These are phyloP conservation scores for Strix occidentalis DNA, from an alignment of 2,797 vertebrate genomes.

Conservation along the genomic window DNA sequence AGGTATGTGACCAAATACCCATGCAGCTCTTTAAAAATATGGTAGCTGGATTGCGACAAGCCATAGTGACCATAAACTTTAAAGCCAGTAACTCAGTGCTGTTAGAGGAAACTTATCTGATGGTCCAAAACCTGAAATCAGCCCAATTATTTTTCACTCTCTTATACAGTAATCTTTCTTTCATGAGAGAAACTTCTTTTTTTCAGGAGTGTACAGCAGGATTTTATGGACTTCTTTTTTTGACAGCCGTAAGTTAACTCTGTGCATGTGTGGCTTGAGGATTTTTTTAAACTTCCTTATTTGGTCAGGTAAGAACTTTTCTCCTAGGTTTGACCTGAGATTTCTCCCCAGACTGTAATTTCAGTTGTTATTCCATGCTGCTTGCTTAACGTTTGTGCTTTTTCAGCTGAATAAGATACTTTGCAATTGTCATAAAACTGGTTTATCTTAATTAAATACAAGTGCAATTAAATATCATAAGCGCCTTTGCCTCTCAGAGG, in stretches of 20 bases:
- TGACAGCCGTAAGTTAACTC: background rate
- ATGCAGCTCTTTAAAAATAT: constrained; percentile 15
- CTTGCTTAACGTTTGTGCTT: background rate
- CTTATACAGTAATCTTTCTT: background rate
- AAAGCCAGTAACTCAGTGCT: background rate
- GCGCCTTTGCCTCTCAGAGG: background rate
- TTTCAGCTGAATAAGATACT: background rate
- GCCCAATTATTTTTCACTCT: background rate
- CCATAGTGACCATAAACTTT: background rate
- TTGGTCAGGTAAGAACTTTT: background rate
- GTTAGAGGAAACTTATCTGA: background rate
- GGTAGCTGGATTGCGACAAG: background rate
- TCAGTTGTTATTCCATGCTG: background rate
- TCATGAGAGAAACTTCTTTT: background rate
- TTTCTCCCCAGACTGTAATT: background rate
- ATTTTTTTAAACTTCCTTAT: background rate
- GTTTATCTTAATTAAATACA: background rate
- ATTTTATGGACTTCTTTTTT: background rate
- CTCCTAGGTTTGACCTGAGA: background rate
- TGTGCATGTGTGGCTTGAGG: background rate
- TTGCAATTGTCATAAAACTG: background rate
- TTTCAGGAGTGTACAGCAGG: background rate
- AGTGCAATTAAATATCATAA: background rate
- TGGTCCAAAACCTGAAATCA: background rate
- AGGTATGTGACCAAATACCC: constrained; percentile 25